Evolutionary conservation across 2,797 vertebrate genomes (phyloP).

Genomic region (Lacerta agilis): DNA sequence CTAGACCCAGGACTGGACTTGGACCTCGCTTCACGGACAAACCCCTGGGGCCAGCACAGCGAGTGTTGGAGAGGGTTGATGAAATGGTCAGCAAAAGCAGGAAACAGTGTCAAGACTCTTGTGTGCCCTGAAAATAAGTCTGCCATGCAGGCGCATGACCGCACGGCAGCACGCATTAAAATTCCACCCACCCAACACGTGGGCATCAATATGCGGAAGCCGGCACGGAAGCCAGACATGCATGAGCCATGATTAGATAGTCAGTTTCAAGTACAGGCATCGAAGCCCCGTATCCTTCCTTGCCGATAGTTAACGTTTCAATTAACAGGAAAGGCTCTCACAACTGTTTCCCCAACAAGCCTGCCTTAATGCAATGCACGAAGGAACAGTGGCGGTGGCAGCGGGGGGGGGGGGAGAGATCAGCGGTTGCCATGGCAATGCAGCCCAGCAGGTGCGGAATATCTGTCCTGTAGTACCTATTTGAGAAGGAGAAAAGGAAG

Average conservation of each 20-base stretch:
- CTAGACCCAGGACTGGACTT: too few species aligned
- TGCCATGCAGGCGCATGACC: background rate
- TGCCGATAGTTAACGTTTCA: background rate
- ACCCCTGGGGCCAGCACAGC: too few species aligned
- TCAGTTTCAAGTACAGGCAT: background rate
- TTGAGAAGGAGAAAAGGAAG: background rate
- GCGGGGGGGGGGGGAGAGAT: background rate
- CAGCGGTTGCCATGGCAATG: constrained; percentile 61
- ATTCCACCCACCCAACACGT: background rate
- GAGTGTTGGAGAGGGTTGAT: background rate
- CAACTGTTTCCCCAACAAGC: constrained; percentile 9
- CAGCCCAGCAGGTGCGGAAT: constrained; percentile 62
- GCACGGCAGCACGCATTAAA: background rate
- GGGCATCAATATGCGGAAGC: background rate
- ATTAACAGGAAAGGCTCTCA: background rate
- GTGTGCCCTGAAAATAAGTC: background rate
- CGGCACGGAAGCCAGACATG: background rate
- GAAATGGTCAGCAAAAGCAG: background rate
- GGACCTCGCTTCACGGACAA: too few species aligned
- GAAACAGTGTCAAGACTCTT: background rate
- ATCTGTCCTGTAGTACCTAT: constrained; percentile 31
- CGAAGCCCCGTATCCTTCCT: background rate
- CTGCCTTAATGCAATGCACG: constrained; percentile 9
- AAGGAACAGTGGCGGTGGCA: background rate
- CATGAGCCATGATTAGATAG: constrained; percentile 12